Evolutionary conservation across 2,888 invertebrate species (phyloP), one percentile per base, ranked within the genome.

Genomic region (Tenthredo livida): DNA sequence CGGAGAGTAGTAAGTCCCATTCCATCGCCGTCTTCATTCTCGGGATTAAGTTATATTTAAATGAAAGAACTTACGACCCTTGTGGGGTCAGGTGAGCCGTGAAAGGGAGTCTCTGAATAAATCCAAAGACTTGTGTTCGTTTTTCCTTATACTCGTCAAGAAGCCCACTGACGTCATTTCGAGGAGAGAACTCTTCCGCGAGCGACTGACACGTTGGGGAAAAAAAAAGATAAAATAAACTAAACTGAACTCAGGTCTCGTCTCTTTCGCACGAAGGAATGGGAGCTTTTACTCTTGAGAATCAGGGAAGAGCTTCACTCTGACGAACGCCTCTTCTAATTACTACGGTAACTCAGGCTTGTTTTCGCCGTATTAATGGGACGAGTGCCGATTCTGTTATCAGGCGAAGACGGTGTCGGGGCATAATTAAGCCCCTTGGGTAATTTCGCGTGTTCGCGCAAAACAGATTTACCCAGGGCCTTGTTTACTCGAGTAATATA

Each of bases 361-460:
- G 72, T 73, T 73, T 73, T 73, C 72, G 43, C 72, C 40, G 72
- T 25, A 73, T 73, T 73, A 43, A 73, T 43, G 40, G 72, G n/a
- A 43, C 72, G 72, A 73, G 67, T 67, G 67, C 67, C 72, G 72
- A 73, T 73, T 73, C 72, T 73, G 25, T 43, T 21, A 73, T 73
- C 72, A 73, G 21, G 43, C 40, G 72, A 73, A 73, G 25, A 73
- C 72, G 72, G 40, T 43, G 43, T 37, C 21, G 72, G 40, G 72
- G 72, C 72, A 73, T 73, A 73, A 73, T 73, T 73, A 73, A 73
- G 21, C 72, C 72, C 72, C 43, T 73, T 43, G 72, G 67, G 67
- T 67, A 67, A 67, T 67, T 67, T 33, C 33, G 67, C 33, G 67
- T 33, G 67, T 67, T 67, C 33, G 15, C 12, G 67, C 67, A 67